Percentiles rank a stretch among this genome's conserved stretches.
phyloP scores from a whole-genome alignment of 2,113 vertebrate genomes.

The Mormyrus iriodes region DNA sequence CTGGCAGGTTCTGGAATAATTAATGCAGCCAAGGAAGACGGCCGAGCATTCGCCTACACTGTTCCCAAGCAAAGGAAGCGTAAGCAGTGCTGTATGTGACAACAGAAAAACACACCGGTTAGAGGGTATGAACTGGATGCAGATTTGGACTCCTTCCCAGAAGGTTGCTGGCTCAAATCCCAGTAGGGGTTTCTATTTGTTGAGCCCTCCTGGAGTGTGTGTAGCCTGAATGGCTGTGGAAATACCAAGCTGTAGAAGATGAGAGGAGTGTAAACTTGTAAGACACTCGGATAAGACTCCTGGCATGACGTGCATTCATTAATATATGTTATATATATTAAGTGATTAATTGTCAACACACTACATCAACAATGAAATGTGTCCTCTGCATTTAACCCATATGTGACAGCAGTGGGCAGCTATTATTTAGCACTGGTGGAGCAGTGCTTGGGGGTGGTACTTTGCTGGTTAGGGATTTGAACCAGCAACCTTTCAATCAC shows the following conservation, averaged over 20 bases:
- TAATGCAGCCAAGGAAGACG: background rate
- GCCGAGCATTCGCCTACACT: too few relatives aligned
- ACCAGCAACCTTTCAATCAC: too few relatives aligned
- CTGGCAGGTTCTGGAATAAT: background rate
- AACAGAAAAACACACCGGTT: background rate
- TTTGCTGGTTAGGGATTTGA: too few relatives aligned
- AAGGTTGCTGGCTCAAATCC: background rate
- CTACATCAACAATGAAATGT: too few relatives aligned
- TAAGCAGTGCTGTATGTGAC: background rate
- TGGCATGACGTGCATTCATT: background rate
- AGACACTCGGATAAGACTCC: background rate
- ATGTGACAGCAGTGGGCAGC: too few relatives aligned
- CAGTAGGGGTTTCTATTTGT: background rate
- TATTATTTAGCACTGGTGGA: too few relatives aligned
- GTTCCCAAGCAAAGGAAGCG: background rate
- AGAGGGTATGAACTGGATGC: background rate
- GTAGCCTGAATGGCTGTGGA: background rate
- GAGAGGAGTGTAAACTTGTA: background rate
- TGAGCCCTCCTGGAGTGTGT: background rate
- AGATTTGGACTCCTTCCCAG: background rate
- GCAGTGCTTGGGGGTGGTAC: too few relatives aligned
- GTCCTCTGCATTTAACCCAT: too few relatives aligned
- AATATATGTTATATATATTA: too few relatives aligned
- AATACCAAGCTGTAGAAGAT: background rate
- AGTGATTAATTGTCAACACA: too few relatives aligned